phyloP scores from a whole-genome alignment of 2,888 invertebrate species.

The Cybosia mesomella region DNA sequence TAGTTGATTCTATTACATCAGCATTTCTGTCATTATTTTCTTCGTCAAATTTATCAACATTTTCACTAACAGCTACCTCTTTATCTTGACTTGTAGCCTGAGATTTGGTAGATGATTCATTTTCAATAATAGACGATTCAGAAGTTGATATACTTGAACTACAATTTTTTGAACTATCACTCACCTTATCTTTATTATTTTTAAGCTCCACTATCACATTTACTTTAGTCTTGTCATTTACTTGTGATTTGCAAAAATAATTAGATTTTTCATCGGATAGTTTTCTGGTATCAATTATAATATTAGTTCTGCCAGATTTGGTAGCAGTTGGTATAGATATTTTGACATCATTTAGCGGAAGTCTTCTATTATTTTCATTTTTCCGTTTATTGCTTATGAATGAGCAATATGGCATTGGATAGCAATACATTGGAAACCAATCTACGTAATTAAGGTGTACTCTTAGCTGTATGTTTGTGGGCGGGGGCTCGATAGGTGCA shows the following conservation, averaged over 20 bases:
- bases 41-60: neutral
- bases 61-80: neutral
- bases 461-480: slow-evolving; percentile 28
- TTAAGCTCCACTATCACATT: slow-evolving; percentile 26
- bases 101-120: neutral
- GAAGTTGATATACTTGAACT: neutral
- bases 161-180: neutral
- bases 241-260: neutral
- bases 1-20: neutral
- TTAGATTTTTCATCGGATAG: slow-evolving; percentile 1
- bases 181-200: neutral
- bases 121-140: neutral
- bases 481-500: slow-evolving; percentile 20
- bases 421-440: slow-evolving; percentile 3
- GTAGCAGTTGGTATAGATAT: slow-evolving; percentile 40
- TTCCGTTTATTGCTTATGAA: neutral
- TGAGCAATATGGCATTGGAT: slow-evolving; percentile 9
- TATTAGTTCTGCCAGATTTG: slow-evolving; percentile 46
- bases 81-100: neutral
- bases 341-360: slow-evolving; percentile 29
- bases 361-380: slow-evolving; percentile 16
- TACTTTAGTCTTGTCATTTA: slow-evolving; percentile 16
- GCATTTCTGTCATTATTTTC: neutral
- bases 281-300: slow-evolving; percentile 54
- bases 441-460: slow-evolving; percentile 16